phyloP scores from a whole-genome alignment of 2,113 vertebrate genomes.

The Phalacrocorax brasilianus region DNA sequence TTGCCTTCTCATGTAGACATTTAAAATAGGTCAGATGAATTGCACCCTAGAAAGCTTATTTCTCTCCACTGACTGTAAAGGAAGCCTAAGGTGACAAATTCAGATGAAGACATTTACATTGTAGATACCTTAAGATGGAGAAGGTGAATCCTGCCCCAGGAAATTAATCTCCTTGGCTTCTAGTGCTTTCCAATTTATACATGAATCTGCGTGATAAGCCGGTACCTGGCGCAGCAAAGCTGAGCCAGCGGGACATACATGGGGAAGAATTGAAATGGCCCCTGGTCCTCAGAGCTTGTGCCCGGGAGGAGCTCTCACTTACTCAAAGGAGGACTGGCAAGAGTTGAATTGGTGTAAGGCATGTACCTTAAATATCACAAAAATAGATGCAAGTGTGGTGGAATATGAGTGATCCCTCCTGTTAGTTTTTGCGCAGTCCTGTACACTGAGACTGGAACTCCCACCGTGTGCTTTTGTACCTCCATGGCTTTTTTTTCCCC shows the following conservation, averaged over 20 bases:
- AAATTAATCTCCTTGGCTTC: background rate
- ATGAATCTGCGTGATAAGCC: background rate
- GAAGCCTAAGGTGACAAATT: slow-evolving; percentile 31
- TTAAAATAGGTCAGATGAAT: slow-evolving; percentile 8
- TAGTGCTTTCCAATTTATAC: background rate
- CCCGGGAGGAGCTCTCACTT: background rate
- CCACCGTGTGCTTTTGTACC: background rate
- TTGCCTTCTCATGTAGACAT: background rate
- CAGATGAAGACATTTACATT: slow-evolving; percentile 25
- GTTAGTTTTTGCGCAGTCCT: background rate
- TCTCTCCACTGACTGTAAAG: background rate
- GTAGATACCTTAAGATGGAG: background rate
- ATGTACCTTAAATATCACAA: background rate
- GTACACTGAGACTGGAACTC: background rate
- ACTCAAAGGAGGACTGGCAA: background rate
- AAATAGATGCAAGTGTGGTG: background rate
- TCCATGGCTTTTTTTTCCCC: background rate
- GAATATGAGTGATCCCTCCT: background rate
- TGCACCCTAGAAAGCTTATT: background rate
- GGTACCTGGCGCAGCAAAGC: background rate
- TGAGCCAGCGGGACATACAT: background rate
- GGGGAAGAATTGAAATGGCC: background rate
- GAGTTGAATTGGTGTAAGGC: background rate
- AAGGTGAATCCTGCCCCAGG: background rate
- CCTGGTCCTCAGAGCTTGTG: background rate